These are phyloP conservation scores for Periophthalmus magnuspinnatus DNA, from an alignment of 2,797 vertebrate species.

Conservation along the genomic window DNA sequence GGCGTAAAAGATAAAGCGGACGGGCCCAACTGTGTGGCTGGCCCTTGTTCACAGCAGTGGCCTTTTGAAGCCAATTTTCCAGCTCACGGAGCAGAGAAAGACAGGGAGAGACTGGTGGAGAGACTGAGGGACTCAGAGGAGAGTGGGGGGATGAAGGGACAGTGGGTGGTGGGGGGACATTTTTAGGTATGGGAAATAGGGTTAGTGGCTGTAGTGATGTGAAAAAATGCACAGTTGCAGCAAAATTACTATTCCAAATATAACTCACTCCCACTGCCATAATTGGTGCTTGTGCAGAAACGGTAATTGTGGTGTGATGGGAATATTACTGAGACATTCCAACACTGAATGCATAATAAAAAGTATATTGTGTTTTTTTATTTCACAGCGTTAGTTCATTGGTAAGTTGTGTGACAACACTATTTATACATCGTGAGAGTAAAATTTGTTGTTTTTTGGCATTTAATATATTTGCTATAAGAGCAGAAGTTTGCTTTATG, in stretches of 20 bases:
- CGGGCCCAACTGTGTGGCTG: constrained; percentile 81
- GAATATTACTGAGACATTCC: constrained; percentile 20
- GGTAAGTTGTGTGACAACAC: not conserved
- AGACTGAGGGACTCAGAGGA: constrained; percentile 59
- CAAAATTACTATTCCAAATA: constrained; percentile 42
- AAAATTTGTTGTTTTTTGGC: constrained; percentile 7
- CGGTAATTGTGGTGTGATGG: constrained; percentile 18
- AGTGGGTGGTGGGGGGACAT: constrained; percentile 49
- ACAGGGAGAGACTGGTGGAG: constrained; percentile 61
- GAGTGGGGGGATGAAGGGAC: constrained; percentile 57
- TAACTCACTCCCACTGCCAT: constrained; percentile 34
- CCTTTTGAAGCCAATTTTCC: constrained; percentile 86
- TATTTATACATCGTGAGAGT: not conserved
- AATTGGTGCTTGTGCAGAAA: constrained; percentile 38
- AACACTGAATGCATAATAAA: constrained; percentile 18
- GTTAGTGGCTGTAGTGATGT: constrained; percentile 56
- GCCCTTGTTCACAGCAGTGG: constrained; percentile 84
- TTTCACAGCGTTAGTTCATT: not conserved
- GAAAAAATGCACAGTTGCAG: constrained; percentile 54
- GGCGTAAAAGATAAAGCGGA: constrained; percentile 81
- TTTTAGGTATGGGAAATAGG: constrained; percentile 70
- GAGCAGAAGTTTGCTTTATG: not conserved
- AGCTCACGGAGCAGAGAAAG: constrained; percentile 83
- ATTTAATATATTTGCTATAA: constrained; percentile 1
- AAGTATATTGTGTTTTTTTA: not conserved